A percentile compares a stretch with the other conserved stretches of the same genome.
phyloP scores from a whole-genome alignment of 2,888 invertebrate species.

The Eudasyphora cyanicolor region DNA sequence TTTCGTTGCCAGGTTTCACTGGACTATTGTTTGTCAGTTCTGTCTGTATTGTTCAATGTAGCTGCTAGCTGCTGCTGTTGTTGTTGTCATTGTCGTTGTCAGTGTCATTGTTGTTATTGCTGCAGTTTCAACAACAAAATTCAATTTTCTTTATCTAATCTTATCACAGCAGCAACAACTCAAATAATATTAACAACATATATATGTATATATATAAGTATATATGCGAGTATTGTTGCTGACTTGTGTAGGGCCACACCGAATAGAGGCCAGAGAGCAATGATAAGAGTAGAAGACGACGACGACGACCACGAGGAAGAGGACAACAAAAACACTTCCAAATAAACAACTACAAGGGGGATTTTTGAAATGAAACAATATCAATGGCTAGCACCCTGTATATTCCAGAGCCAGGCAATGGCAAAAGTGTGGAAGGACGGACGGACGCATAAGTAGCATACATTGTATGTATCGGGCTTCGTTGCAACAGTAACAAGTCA shows the following conservation, averaged over 20 bases:
- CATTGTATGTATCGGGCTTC: not conserved
- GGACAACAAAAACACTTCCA: not conserved
- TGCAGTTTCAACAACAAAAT: conserved; percentile 55
- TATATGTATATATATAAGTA: no score
- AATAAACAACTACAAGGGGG: not conserved
- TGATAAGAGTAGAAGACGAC: conserved; percentile 24
- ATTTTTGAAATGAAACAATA: not conserved
- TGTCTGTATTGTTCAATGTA: not conserved
- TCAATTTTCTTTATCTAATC: conserved; percentile 67
- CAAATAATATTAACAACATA: conserved; percentile 4
- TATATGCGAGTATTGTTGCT: no score
- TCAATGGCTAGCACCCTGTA: no score
- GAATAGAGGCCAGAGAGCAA: no score
- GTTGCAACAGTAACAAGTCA: not conserved
- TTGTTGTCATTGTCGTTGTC: not conserved
- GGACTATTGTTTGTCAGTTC: not conserved
- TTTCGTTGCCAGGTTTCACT: no score
- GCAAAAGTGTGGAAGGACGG: not conserved
- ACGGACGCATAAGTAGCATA: no score
- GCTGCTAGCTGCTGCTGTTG: not conserved
- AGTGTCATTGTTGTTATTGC: not conserved
- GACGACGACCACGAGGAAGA: conserved; percentile 20
- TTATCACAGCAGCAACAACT: conserved; percentile 54
- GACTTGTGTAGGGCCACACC: no score
- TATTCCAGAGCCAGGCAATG: not conserved